phyloP scores from a whole-genome alignment of 2,888 invertebrate species.

The Pollenia labialis region DNA sequence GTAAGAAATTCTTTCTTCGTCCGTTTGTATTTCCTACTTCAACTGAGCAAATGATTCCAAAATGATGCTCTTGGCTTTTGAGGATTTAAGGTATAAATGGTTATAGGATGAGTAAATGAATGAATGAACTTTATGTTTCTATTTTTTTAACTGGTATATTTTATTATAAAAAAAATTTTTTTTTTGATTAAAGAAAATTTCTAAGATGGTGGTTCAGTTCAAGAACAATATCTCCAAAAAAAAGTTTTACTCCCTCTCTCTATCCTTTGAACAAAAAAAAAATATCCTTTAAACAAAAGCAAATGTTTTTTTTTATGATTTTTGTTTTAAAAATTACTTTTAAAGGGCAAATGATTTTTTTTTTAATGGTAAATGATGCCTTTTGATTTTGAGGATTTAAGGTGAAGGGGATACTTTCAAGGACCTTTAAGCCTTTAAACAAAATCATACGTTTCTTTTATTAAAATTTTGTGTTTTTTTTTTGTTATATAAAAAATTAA shows the following conservation, averaged over 20 bases:
- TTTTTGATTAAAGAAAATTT: slow-evolving; percentile 57
- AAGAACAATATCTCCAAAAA: slow-evolving; percentile 55
- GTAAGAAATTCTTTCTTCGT: slow-evolving; percentile 52
- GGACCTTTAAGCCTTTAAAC: slow-evolving; percentile 55
- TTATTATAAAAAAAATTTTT: slow-evolving; percentile 4
- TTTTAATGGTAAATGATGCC: slow-evolving; percentile 47
- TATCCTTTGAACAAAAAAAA: not conserved
- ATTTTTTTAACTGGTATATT: slow-evolving; percentile 20
- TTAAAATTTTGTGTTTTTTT: not conserved
- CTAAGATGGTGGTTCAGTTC: slow-evolving; percentile 55
- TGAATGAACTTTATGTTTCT: slow-evolving; percentile 43
- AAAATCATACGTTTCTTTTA: slow-evolving; percentile 36
- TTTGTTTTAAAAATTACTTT: slow-evolving; percentile 41
- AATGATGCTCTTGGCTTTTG: slow-evolving; percentile 69
- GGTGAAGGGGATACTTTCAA: slow-evolving; percentile 45
- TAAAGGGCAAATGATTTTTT: slow-evolving; percentile 63
- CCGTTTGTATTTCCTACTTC: slow-evolving; percentile 48
- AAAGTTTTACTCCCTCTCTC: slow-evolving; percentile 27
- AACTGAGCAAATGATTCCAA: slow-evolving; percentile 66
- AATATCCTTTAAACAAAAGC: slow-evolving; percentile 50
- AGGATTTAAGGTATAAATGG: slow-evolving; percentile 68
- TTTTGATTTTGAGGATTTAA: slow-evolving; percentile 65
- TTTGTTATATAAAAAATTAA: slow-evolving; percentile 48
- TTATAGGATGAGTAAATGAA: slow-evolving; percentile 1
- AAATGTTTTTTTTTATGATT: slow-evolving; percentile 34